phyloP scores from a whole-genome alignment of 2,113 vertebrate genomes.

The Mellivora capensis region DNA sequence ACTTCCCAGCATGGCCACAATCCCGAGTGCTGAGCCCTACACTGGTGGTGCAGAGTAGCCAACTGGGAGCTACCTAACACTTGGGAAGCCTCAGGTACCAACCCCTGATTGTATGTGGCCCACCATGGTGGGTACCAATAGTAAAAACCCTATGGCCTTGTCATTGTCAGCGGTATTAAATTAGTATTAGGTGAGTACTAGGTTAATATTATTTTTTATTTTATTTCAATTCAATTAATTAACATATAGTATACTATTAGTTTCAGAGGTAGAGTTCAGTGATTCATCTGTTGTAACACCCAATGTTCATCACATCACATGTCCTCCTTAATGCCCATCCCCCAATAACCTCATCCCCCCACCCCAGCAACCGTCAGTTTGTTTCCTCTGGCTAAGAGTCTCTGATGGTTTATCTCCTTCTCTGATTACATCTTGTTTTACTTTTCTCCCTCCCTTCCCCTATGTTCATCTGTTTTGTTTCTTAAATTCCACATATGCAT shows the following conservation, averaged over 20 bases:
- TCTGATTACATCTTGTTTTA: neutral
- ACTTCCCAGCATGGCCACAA: neutral
- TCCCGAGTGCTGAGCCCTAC: neutral
- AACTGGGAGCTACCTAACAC: neutral
- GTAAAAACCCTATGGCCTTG: neutral
- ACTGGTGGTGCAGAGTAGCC: neutral
- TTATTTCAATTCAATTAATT: neutral
- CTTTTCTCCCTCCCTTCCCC: neutral
- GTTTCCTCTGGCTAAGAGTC: neutral
- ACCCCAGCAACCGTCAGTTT: neutral
- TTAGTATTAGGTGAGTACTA: neutral
- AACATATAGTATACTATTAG: neutral
- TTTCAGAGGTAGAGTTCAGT: too few relatives aligned
- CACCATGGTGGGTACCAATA: accelerated
- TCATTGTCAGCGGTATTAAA: neutral
- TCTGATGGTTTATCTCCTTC: neutral
- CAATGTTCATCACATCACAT: too few relatives aligned
- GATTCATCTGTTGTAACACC: too few relatives aligned
- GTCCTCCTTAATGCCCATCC: too few relatives aligned
- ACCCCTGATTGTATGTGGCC: neutral
- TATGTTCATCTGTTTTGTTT: neutral
- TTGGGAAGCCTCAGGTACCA: neutral
- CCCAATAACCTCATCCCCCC: too few relatives aligned
- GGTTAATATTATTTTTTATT: neutral
- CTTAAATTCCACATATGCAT: neutral